phyloP scores from a whole-genome alignment of 2,888 invertebrate genomes.

The Yponomeuta plumbellus region DNA sequence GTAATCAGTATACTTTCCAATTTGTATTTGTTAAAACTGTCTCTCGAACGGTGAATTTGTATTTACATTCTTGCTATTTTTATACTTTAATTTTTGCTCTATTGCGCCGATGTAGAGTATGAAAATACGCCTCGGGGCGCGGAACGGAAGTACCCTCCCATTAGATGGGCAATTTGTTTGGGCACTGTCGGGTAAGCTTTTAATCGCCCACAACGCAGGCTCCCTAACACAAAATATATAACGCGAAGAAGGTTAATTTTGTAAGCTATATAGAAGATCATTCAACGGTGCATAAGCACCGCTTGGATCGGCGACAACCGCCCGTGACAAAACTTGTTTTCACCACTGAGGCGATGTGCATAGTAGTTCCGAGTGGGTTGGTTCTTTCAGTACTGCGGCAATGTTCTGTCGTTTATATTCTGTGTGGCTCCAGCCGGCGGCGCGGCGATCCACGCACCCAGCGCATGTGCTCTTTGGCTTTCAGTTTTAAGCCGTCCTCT shows the following conservation, averaged over 20 bases:
- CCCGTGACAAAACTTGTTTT: too few species aligned
- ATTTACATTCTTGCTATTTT: too few species aligned
- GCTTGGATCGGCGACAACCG: too few species aligned
- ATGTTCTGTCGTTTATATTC: neutral
- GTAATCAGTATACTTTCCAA: too few species aligned
- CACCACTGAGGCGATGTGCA: too few species aligned
- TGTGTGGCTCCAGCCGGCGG: conserved; percentile 26
- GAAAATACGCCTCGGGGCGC: neutral
- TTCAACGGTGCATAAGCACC: too few species aligned
- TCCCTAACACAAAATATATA: conserved; percentile 16
- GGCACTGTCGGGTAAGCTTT: conserved; percentile 52
- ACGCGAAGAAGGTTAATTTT: neutral
- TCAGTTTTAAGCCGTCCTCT: neutral
- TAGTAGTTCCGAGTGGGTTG: too few species aligned
- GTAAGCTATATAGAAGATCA: neutral
- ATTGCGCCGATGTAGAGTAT: neutral
- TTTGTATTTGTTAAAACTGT: too few species aligned
- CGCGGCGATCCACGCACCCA: conserved; percentile 32
- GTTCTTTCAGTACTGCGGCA: too few species aligned
- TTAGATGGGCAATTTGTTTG: conserved; percentile 65
- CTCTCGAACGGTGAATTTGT: too few species aligned
- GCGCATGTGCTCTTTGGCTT: conserved; percentile 12
- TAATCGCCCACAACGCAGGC: conserved; percentile 41
- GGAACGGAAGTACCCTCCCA: conserved; percentile 44
- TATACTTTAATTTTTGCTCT: neutral